Evolutionary conservation across 2,113 vertebrate genomes (phyloP).

Genomic region (Oplegnathus fasciatus): DNA sequence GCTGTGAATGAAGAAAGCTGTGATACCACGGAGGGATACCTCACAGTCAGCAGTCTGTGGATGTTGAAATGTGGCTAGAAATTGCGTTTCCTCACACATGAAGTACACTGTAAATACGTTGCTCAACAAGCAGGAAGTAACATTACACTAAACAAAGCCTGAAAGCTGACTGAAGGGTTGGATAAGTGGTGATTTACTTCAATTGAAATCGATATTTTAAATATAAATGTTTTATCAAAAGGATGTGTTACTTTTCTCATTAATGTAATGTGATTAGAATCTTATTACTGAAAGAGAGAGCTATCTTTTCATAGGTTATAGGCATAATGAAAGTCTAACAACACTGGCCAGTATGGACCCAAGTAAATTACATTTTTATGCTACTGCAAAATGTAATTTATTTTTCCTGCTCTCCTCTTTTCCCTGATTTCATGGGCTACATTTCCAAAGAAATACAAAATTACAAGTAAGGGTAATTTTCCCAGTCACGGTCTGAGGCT

Average conservation of each 20-base stretch:
- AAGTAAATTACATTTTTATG: constrained; percentile 6
- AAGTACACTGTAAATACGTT: not conserved
- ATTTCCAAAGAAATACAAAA: constrained; percentile 69
- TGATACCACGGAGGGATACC: not conserved
- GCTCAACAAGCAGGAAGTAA: not conserved
- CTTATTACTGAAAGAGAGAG: not conserved
- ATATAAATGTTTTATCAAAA: no score
- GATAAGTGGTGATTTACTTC: not conserved
- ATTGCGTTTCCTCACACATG: not conserved
- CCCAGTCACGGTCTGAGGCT: constrained; percentile 56
- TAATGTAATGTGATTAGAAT: constrained; percentile 4
- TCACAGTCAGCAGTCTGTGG: not conserved
- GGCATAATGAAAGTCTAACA: constrained; percentile 6
- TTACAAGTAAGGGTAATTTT: constrained; percentile 70
- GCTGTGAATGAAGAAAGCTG: not conserved
- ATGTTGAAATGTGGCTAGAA: not conserved
- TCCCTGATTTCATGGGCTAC: constrained; percentile 45
- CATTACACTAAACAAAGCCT: not conserved
- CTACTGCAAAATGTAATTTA: constrained; percentile 45
- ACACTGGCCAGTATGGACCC: not conserved
- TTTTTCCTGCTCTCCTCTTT: constrained; percentile 32
- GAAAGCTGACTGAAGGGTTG: not conserved
- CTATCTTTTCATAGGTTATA: not conserved
- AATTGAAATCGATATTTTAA: not conserved
- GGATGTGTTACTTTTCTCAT: not conserved